Percentiles rank a stretch among this genome's conserved stretches.
Conservation (phyloP, 2,113 vertebrate species). For the Clarias gariepinus region DNA sequence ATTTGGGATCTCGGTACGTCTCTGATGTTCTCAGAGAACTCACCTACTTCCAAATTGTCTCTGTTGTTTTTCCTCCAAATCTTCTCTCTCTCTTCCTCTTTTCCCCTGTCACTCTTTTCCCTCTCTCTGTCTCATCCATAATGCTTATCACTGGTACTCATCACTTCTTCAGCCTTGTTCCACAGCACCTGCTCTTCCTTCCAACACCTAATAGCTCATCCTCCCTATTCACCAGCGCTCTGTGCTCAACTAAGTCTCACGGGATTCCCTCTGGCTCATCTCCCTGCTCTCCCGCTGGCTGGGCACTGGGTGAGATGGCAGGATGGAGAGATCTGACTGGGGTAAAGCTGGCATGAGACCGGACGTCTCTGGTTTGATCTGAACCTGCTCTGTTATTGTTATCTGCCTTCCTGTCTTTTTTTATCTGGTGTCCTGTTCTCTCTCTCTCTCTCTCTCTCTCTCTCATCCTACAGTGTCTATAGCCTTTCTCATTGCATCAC, state of each 20-base stretch:
- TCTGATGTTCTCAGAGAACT: neutral
- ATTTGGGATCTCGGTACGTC: neutral
- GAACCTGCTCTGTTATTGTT: slow-evolving; percentile 33
- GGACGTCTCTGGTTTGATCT: slow-evolving; percentile 22
- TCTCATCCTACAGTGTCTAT: slow-evolving; percentile 6
- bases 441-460: slow-evolving; percentile 9
- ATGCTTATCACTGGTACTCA: slow-evolving; percentile 49
- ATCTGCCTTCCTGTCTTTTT: slow-evolving; percentile 36
- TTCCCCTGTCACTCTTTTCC: slow-evolving; percentile 29
- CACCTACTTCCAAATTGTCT: slow-evolving; percentile 13
- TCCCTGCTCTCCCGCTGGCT: neutral
- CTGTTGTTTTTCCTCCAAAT: slow-evolving; percentile 6
- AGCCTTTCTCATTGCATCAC: slow-evolving; percentile 34
- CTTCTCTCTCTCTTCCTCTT: slow-evolving; percentile 27
- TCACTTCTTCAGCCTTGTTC: slow-evolving; percentile 52
- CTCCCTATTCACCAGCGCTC: slow-evolving; percentile 29
- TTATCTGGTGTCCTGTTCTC: slow-evolving; percentile 35
- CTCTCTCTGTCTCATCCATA: slow-evolving; percentile 48
- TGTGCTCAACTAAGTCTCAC: slow-evolving; percentile 6
- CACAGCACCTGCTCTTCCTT: slow-evolving; percentile 50
- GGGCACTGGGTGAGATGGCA: neutral
- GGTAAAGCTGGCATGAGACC: slow-evolving; percentile 3
- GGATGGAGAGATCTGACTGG: neutral
- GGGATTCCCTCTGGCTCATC: neutral
- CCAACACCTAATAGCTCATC: slow-evolving; percentile 53